These are phyloP conservation scores for Simalia tracyae DNA, from an alignment of 2,797 vertebrate genomes.

Conservation along the genomic window DNA sequence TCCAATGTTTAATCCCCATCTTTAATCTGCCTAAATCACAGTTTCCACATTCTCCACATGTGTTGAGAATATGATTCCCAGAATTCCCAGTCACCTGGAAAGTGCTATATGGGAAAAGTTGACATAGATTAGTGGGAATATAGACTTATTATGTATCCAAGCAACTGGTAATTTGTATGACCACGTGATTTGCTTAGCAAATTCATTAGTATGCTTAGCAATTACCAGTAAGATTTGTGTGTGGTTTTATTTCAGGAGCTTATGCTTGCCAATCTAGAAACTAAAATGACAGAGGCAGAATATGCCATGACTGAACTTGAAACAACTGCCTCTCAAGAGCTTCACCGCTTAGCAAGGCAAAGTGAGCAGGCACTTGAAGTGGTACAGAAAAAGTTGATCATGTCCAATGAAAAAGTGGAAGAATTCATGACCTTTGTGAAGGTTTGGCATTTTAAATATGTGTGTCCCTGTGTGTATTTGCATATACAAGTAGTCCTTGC, in stretches of 20 bases:
- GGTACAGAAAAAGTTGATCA: conserved; percentile 79
- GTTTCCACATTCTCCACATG: background rate
- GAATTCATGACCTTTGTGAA: conserved; percentile 85
- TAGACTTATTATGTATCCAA: background rate
- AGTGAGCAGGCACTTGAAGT: conserved; percentile 80
- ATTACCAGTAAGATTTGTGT: background rate
- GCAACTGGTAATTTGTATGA: background rate
- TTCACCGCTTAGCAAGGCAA: conserved; percentile 82
- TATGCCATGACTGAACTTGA: conserved; percentile 80
- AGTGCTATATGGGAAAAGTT: background rate
- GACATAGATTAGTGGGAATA: background rate
- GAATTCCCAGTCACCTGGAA: background rate
- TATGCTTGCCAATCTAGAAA: conserved; percentile 75
- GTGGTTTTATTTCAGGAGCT: conserved; percentile 74
- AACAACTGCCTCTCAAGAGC: conserved; percentile 79
- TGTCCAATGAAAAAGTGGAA: conserved; percentile 78
- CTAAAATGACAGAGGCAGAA: conserved; percentile 78
- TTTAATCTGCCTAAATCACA: background rate
- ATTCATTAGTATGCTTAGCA: background rate
- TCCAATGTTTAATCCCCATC: background rate
- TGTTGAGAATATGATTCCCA: background rate
- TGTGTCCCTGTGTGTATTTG: background rate
- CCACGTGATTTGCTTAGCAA: background rate
- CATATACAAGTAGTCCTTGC: background rate
- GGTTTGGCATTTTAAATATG: conserved; percentile 69